A percentile compares a stretch with the other conserved stretches of the same genome.
Evolutionary conservation across 2,888 invertebrate species (phyloP).

Genomic region (Rhopalosiphum nymphaeae): DNA sequence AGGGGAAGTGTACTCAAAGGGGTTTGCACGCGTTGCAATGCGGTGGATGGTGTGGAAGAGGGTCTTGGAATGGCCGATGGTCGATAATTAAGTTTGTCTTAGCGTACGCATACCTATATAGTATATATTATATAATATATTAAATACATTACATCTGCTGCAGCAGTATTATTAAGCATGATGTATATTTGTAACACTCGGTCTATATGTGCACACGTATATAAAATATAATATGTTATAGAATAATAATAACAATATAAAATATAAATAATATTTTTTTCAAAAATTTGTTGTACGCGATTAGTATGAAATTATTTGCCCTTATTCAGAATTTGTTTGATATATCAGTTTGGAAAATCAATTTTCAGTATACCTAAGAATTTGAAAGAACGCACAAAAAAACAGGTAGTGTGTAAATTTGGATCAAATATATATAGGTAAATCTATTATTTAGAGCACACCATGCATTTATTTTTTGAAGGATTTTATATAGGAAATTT

Average conservation of each 20-base stretch:
- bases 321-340: not conserved
- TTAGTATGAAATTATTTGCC: not conserved
- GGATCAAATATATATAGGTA: not conserved
- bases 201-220: not conserved
- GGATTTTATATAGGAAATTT: not conserved
- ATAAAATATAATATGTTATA: too few species aligned
- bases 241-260: not conserved
- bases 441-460: not conserved
- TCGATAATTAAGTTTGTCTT: slow-evolving; percentile 61
- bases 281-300: not conserved
- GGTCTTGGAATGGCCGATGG: slow-evolving; percentile 46
- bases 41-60: not conserved
- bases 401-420: not conserved
- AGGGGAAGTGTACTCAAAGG: not conserved
- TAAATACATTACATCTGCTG: not conserved
- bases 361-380: not conserved
- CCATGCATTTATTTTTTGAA: not conserved
- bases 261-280: not conserved
- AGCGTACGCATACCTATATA: not conserved
- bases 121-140: not conserved
- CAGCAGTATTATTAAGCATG: not conserved
- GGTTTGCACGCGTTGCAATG: not conserved
- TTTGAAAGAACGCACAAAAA: not conserved
- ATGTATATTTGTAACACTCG: not conserved
- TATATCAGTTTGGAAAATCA: not conserved